A percentile compares a stretch with the other conserved stretches of the same genome.
Evolutionary conservation across 2,888 invertebrate genomes (phyloP).

Genomic region (Tenodera sinensis): DNA sequence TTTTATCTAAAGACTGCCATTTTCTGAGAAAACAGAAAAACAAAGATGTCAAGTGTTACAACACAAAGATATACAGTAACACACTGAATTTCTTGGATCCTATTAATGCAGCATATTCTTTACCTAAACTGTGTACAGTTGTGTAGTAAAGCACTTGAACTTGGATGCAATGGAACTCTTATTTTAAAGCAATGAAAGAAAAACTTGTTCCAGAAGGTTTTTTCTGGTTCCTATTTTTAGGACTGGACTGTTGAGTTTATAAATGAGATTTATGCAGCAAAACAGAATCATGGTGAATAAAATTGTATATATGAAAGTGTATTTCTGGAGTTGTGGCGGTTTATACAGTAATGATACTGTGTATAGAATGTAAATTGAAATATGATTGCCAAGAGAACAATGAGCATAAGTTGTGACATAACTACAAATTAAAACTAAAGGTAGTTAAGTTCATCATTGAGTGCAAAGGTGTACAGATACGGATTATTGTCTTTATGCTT

Average conservation of each 20-base stretch:
- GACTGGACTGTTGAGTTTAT: not conserved
- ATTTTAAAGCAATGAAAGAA: not conserved
- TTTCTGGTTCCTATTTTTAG: not conserved
- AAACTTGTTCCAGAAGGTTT: not conserved
- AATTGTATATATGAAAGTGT: not conserved
- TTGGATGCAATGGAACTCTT: not conserved
- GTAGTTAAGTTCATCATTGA: not conserved
- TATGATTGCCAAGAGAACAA: not conserved
- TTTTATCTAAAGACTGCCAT: not conserved
- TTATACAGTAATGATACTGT: not conserved
- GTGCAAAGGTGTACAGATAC: not conserved
- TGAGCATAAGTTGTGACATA: no score
- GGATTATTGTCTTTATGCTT: not conserved
- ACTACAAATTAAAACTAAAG: not conserved
- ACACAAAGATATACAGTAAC: no score
- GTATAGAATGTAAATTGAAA: not conserved
- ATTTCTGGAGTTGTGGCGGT: not conserved
- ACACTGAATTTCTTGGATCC: no score
- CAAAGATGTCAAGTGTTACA: not conserved
- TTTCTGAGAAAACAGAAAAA: not conserved
- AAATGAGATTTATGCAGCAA: not conserved
- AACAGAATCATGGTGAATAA: not conserved
- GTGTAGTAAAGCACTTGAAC: not conserved
- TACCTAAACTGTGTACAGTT: no score
- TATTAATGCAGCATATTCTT: no score